A percentile compares a stretch with the other conserved stretches of the same genome.
Conservation (phyloP, 2,797 vertebrate species). For the Poecilia velifera region DNA sequence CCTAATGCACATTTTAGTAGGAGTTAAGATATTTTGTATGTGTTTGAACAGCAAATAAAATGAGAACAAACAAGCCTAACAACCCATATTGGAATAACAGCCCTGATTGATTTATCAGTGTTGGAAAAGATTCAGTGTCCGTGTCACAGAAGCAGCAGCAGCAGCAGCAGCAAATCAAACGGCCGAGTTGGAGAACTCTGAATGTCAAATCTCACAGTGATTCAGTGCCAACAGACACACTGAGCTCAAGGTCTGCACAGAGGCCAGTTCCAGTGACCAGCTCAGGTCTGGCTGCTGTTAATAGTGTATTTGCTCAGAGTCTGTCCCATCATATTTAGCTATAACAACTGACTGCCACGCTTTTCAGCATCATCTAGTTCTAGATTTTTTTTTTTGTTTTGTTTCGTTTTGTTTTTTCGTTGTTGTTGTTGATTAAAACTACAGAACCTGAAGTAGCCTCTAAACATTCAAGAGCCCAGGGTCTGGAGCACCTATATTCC, state of each 20-base stretch:
- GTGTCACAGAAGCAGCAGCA: slow-evolving; percentile 58
- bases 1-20: slow-evolving; percentile 53
- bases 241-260: slow-evolving; percentile 44
- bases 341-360: slow-evolving; percentile 49
- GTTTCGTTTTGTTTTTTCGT: too few species aligned
- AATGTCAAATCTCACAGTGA: slow-evolving; percentile 80
- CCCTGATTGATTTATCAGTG: slow-evolving; percentile 63
- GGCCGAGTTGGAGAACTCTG: slow-evolving; percentile 61
- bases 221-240: slow-evolving; percentile 63
- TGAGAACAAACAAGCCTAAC: slow-evolving; percentile 59
- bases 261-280: slow-evolving; percentile 47
- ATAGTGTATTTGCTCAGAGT: slow-evolving; percentile 44
- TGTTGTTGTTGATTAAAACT: slow-evolving; percentile 34
- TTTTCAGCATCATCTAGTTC: slow-evolving; percentile 55
- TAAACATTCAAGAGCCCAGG: slow-evolving; percentile 85
- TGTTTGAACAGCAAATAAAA: slow-evolving; percentile 44
- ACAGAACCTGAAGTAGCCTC: slow-evolving; percentile 49
- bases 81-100: slow-evolving; percentile 54
- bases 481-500: slow-evolving; percentile 84
- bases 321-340: slow-evolving; percentile 39
- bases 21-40: slow-evolving; percentile 38
- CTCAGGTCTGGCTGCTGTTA: slow-evolving; percentile 50
- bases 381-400: slow-evolving; percentile 17
- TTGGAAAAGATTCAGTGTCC: slow-evolving; percentile 43
- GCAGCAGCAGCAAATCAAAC: slow-evolving; percentile 57